Percentiles rank a stretch among this genome's conserved stretches.
These are phyloP conservation scores for Timandra comae DNA, from an alignment of 2,888 invertebrate genomes.

Conservation along the genomic window DNA sequence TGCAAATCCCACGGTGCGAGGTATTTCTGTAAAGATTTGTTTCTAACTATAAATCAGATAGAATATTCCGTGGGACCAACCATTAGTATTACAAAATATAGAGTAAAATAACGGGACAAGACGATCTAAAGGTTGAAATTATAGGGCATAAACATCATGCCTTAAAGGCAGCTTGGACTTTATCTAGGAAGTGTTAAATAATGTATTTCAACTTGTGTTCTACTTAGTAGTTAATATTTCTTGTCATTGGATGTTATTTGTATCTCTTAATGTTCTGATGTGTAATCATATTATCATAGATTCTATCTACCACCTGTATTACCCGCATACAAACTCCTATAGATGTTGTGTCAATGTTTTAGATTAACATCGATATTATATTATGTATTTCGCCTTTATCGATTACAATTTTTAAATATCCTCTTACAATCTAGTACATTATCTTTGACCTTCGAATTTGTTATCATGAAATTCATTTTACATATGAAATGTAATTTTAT, in stretches of 20 bases:
- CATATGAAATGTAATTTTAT: conserved; percentile 6
- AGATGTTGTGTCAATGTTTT: conserved; percentile 8
- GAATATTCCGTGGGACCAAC: conserved; percentile 54
- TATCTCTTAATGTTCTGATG: background rate
- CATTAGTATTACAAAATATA: conserved; percentile 40
- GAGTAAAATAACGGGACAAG: conserved; percentile 18
- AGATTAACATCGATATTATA: background rate
- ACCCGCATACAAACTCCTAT: conserved; percentile 4
- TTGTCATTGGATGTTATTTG: background rate
- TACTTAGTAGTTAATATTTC: background rate
- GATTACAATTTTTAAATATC: background rate
- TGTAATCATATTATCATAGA: conserved; percentile 1
- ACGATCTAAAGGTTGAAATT: conserved; percentile 3
- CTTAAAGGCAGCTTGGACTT: conserved; percentile 3
- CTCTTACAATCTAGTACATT: conserved; percentile 13
- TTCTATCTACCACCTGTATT: conserved; percentile 6
- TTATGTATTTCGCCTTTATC: background rate
- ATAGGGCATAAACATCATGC: background rate
- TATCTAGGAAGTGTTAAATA: conserved; percentile 1
- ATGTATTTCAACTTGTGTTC: conserved; percentile 2
- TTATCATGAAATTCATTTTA: conserved; percentile 8
- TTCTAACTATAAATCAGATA: conserved; percentile 41
- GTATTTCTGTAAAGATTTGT: conserved; percentile 24
- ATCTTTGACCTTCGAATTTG: conserved; percentile 20
- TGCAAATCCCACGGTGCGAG: conserved; percentile 27